Conservation (phyloP, 2,888 invertebrate species). For the Sesia apiformis region DNA sequence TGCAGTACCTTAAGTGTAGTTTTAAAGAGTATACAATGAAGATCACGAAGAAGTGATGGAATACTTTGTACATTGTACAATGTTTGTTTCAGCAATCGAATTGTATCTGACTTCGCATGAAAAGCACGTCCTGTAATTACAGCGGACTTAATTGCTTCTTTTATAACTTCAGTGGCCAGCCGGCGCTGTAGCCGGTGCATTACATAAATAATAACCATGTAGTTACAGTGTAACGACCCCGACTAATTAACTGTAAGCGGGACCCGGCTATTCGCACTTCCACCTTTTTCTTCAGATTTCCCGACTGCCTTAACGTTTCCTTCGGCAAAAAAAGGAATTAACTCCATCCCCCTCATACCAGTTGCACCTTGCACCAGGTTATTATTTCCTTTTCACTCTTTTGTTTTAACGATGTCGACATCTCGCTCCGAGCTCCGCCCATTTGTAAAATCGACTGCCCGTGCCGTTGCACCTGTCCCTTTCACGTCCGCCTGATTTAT, state of each 20-base stretch:
- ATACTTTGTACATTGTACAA: no score
- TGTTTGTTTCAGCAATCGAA: no score
- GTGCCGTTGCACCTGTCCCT: constrained; percentile 68
- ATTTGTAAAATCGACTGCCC: constrained; percentile 71
- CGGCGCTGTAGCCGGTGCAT: constrained; percentile 19
- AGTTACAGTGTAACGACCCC: constrained; percentile 7
- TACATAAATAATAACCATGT: constrained; percentile 29
- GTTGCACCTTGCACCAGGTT: constrained; percentile 60
- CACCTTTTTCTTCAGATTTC: constrained; percentile 61
- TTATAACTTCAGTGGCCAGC: neutral
- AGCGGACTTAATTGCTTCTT: neutral
- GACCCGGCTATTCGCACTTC: constrained; percentile 20
- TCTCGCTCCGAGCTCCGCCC: constrained; percentile 69
- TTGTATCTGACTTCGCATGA: no score
- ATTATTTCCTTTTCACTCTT: constrained; percentile 69
- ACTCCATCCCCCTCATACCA: constrained; percentile 43
- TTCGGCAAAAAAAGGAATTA: constrained; percentile 28
- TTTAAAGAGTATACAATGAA: no score
- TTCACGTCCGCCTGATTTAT: constrained; percentile 69
- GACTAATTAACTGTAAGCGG: constrained; percentile 26
- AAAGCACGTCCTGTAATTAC: constrained; percentile 21
- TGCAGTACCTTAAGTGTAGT: no score
- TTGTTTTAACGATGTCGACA: constrained; percentile 63
- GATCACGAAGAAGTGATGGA: no score
- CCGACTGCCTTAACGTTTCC: constrained; percentile 57